phyloP scores from a whole-genome alignment of 1,140 invertebrate species.

The Myzus persicae region DNA sequence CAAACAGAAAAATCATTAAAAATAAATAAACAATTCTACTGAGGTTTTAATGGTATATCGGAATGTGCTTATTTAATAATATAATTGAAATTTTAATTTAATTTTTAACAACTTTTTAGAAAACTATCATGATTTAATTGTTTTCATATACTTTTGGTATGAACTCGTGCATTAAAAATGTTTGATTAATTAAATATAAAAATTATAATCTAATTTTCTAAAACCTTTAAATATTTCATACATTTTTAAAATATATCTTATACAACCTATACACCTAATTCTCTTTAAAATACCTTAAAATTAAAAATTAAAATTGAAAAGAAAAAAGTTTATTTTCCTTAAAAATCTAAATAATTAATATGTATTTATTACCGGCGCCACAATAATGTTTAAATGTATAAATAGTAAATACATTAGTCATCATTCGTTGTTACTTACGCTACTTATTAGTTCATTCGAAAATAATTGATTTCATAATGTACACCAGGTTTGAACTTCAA shows the following conservation, averaged over 20 bases:
- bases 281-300: too few relatives aligned
- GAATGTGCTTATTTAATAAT: neutral
- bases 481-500: neutral
- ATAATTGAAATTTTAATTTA: neutral
- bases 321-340: neutral
- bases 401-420: neutral
- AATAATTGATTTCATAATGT: neutral
- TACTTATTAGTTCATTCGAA: neutral
- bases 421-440: neutral
- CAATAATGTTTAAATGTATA: neutral
- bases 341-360: neutral
- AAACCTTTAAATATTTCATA: neutral
- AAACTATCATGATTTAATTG: neutral
- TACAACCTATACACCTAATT: neutral
- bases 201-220: neutral
- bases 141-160: neutral
- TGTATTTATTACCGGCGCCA: neutral
- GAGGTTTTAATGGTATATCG: neutral
- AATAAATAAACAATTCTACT: constrained; percentile 1
- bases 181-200: neutral
- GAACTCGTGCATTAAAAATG: neutral
- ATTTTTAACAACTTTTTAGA: neutral
- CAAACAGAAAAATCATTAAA: constrained; percentile 1
- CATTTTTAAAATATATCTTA: neutral
- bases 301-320: neutral